Conservation (phyloP, 2,888 invertebrate genomes). For the Drosophila dives region DNA sequence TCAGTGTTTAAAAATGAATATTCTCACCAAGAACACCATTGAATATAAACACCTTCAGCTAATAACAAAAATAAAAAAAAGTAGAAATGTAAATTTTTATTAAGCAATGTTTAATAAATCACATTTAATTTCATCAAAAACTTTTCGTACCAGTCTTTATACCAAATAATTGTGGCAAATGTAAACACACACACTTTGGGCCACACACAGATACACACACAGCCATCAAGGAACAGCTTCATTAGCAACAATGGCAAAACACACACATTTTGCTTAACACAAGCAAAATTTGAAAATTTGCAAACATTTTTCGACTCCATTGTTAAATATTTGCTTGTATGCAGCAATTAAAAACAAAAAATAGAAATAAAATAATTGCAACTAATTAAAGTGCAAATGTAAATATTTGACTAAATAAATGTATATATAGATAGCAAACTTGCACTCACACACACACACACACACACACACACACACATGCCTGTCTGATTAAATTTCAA, state of each 20-base stretch:
- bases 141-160: neutral
- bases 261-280: constrained; percentile 11
- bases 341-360: constrained; percentile 1
- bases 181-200: neutral
- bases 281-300: constrained; percentile 14
- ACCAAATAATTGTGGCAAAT: constrained; percentile 17
- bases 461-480: neutral
- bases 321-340: constrained; percentile 49
- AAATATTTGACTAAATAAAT: constrained; percentile 68
- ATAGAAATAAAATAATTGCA: constrained; percentile 45
- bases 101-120: neutral
- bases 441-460: neutral
- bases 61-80: neutral
- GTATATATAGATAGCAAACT: constrained; percentile 8
- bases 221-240: constrained; percentile 55
- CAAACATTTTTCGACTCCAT: constrained; percentile 10
- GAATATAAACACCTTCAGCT: too few relatives aligned
- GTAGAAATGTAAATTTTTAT: neutral
- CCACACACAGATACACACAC: constrained; percentile 12
- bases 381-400: constrained; percentile 70
- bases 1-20: too few relatives aligned
- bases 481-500: constrained; percentile 46
- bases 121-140: constrained; percentile 6
- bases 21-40: too few relatives aligned
- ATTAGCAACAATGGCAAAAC: constrained; percentile 59